Base-by-base conservation (phyloP, 2,113 vertebrate species). In the Microcebus lehilahytsara region DNA sequence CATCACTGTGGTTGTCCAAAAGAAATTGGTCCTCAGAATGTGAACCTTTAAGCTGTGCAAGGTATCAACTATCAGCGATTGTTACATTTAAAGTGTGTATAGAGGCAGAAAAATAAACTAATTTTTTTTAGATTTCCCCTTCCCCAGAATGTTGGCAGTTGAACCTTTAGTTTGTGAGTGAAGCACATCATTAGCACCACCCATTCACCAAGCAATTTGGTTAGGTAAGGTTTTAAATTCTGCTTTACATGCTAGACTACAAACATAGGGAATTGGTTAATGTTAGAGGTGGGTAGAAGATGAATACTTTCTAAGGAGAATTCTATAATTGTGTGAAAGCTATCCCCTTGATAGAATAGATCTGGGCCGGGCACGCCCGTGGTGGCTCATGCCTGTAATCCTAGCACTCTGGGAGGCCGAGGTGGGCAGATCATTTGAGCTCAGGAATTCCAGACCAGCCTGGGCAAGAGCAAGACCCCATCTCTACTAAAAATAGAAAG, bases 191-290 rank as follows among this genome's bases (percentile, higher is more conserved):
- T 60, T 42, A 94, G 37, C 13, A 80, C 37, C 10, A 3, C 49
- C 40, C 42, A 25, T 71, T 77, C 20, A 46, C 53, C 0, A 32
- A 40, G 72, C 12, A 80, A 13, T 94, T 85, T 79, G 3, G 16
- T 94, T 80, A 93, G 58, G 23, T 49, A 58, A 66, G 64, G 46
- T 86, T 79, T 97, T 93, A 80, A 67, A 53, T 87, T 94, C 37
- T 90, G 23, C 2, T 53, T 85, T 75, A 46, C n/a, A 32, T 34
- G 7, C 20, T 37, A 30, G 77, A 77, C 60, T 30, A 37, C 56
- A 77, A 49, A 74, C 9, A 71, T 23, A 69, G 42, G 46, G 32
- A 79, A 72, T 51, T 89, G 42, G 27, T 56, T 92, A 46, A 49
- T 74, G 19, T 60, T 72, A 71, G 42, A 94, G 72, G 53, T 95